Evolutionary conservation across 2,113 vertebrate species (phyloP).

Genomic region (Leucopsar rothschildi): DNA sequence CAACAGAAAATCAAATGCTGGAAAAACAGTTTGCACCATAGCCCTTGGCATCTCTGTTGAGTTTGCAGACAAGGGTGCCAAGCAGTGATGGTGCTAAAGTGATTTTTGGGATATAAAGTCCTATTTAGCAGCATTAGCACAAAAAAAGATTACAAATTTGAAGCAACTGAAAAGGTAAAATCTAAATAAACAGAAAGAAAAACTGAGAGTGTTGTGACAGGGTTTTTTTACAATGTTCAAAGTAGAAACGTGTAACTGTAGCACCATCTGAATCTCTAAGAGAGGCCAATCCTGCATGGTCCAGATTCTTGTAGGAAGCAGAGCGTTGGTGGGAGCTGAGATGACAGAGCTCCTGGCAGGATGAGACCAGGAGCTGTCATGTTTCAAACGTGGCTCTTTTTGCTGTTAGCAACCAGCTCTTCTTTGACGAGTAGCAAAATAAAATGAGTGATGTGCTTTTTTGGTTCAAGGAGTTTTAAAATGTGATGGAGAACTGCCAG

Average conservation of each 20-base stretch:
- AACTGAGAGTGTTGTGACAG: neutral
- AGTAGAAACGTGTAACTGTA: neutral
- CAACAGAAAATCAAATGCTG: neutral
- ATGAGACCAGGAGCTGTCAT: conserved; percentile 39
- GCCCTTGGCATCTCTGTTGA: neutral
- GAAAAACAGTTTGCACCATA: neutral
- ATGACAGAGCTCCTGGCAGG: conserved; percentile 35
- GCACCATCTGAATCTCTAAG: neutral
- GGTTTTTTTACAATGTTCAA: neutral
- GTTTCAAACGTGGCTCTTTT: conserved; percentile 58
- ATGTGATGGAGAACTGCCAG: conserved; percentile 42
- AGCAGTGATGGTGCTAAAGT: neutral
- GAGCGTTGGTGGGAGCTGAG: neutral
- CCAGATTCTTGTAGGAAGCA: conserved; percentile 20
- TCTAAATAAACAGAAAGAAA: neutral
- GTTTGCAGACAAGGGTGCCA: neutral
- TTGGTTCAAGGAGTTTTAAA: conserved; percentile 41
- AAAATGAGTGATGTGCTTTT: conserved; percentile 62
- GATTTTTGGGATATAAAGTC: neutral
- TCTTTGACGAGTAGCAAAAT: conserved; percentile 26
- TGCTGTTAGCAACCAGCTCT: conserved; percentile 48
- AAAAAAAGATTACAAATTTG: neutral
- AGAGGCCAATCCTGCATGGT: neutral
- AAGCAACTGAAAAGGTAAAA: neutral
- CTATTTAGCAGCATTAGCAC: neutral